phyloP scores from a whole-genome alignment of 2,113 vertebrate species.

The Brienomyrus brachyistius region DNA sequence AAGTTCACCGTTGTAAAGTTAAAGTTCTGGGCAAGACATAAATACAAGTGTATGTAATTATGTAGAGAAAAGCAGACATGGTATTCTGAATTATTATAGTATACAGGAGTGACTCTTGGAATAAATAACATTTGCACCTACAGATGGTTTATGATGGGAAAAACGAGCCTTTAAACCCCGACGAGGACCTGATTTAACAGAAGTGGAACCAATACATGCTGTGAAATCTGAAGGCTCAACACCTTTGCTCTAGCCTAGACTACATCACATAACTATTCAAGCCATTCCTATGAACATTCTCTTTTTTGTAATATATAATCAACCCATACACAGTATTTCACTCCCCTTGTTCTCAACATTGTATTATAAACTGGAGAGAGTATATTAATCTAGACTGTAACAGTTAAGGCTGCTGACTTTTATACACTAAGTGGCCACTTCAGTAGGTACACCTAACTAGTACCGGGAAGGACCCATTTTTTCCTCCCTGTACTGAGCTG shows the following conservation, averaged over 20 bases:
- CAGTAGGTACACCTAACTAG: not conserved
- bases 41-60: not conserved
- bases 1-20: not conserved
- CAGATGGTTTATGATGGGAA: not conserved
- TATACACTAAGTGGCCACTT: not conserved
- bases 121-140: too few relatives aligned
- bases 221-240: not conserved
- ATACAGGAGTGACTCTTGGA: not conserved
- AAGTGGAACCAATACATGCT: not conserved
- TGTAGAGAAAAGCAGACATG: not conserved
- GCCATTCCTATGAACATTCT: not conserved
- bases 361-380: not conserved
- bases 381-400: not conserved
- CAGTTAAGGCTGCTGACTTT: not conserved
- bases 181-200: not conserved
- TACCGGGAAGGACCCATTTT: not conserved
- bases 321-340: not conserved
- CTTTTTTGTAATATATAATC: not conserved
- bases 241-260: not conserved
- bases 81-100: not conserved
- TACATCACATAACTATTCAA: not conserved
- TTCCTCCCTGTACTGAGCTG: not conserved
- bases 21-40: not conserved
- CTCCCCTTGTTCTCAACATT: not conserved
- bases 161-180: not conserved